These are phyloP conservation scores for Alces alces DNA, from an alignment of 2,113 vertebrate genomes.

Conservation along the genomic window DNA sequence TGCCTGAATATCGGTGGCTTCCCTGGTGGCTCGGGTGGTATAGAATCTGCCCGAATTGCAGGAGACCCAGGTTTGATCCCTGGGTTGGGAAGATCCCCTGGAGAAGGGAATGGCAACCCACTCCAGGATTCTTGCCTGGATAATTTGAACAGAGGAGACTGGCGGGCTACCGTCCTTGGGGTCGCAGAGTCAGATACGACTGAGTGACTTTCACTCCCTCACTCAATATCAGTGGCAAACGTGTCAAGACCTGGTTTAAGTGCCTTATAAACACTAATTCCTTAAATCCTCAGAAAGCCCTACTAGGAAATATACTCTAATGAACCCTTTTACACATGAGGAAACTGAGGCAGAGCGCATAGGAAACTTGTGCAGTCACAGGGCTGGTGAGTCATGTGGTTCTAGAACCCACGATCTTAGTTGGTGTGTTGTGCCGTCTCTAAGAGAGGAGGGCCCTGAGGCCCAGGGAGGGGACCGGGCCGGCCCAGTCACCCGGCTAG, in stretches of 20 bases:
- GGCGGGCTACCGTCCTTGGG: fast-evolving
- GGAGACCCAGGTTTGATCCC: neutral
- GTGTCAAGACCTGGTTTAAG: neutral
- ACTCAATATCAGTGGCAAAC: neutral
- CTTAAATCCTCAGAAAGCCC: neutral
- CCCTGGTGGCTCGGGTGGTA: neutral
- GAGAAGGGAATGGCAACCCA: neutral
- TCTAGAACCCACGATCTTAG: neutral
- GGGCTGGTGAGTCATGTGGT: neutral
- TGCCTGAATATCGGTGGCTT: neutral
- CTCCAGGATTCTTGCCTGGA: neutral
- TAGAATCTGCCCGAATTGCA: neutral
- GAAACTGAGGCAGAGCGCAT: neutral
- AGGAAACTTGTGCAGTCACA: neutral
- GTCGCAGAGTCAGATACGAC: fast-evolving
- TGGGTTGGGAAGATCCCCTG: neutral
- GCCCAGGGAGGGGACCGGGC: neutral
- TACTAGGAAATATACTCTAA: neutral
- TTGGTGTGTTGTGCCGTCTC: neutral
- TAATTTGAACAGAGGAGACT: neutral
- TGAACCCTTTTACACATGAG: neutral
- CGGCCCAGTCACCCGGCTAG: neutral
- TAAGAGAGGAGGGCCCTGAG: neutral
- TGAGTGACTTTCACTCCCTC: neutral
- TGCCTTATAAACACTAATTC: neutral